Conservation (phyloP, 2,888 invertebrate species). For the Tipula unca region DNA sequence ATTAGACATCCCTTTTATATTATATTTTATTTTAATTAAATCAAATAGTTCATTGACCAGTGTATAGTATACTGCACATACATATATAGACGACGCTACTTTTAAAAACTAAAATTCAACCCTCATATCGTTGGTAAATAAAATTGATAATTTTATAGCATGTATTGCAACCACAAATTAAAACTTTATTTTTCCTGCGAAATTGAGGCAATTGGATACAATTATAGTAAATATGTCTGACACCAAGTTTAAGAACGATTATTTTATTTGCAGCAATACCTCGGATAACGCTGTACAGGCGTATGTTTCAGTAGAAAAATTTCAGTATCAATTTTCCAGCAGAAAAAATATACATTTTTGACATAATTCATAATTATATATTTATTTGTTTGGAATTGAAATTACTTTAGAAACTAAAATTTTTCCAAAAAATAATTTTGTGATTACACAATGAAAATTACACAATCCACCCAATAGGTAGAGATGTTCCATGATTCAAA, state of each 20-base stretch:
- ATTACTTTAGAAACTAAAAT: too few relatives aligned
- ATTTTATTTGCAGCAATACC: too few relatives aligned
- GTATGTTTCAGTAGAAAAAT: too few relatives aligned
- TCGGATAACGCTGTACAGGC: too few relatives aligned
- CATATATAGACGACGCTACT: neutral
- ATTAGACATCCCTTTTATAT: neutral
- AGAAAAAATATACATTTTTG: too few relatives aligned
- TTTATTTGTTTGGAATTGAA: too few relatives aligned
- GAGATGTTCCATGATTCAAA: too few relatives aligned
- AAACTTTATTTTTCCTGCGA: neutral
- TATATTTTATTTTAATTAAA: neutral
- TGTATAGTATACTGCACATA: neutral
- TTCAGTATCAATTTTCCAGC: too few relatives aligned
- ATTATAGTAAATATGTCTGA: neutral
- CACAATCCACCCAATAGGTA: too few relatives aligned
- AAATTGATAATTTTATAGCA: neutral
- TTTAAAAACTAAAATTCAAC: neutral
- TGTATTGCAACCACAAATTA: neutral
- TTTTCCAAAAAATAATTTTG: too few relatives aligned
- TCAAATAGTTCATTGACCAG: neutral
- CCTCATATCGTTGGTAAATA: neutral
- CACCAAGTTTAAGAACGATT: neutral
- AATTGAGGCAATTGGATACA: neutral
- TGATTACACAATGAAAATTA: too few relatives aligned
- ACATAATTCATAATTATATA: too few relatives aligned